A percentile compares a stretch with the other conserved stretches of the same genome.
phyloP scores from a whole-genome alignment of 2,888 invertebrate genomes.

The Eupithecia exiguata region DNA sequence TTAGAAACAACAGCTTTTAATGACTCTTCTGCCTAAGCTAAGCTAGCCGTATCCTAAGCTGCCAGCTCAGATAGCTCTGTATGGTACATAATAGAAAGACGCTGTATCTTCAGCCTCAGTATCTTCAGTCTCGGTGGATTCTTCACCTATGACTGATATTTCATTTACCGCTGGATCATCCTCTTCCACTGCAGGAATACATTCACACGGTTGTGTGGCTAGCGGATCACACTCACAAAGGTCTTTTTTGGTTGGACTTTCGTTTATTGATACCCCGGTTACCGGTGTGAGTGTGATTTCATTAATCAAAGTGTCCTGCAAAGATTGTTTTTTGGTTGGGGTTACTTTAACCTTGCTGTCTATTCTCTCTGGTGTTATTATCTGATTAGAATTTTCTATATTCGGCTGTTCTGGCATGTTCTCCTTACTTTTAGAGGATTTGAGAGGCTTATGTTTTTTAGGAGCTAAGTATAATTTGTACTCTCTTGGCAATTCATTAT shows the following conservation, averaged over 20 bases:
- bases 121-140: background rate
- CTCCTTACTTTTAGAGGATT: constrained; percentile 10
- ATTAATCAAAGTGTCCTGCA: constrained; percentile 47
- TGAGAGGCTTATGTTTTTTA: background rate
- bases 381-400: background rate
- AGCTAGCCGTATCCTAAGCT: background rate
- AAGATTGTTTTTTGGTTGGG: constrained; percentile 36
- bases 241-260: background rate
- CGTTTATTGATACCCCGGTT: background rate
- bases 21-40: background rate
- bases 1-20: background rate
- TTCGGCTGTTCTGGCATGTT: constrained; percentile 27
- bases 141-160: background rate
- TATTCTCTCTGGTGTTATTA: background rate
- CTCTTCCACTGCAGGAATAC: background rate
- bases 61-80: background rate
- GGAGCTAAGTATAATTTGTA: constrained; percentile 92
- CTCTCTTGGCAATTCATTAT: constrained; percentile 95
- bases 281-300: background rate
- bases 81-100: background rate
- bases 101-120: too few species aligned
- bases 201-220: background rate
- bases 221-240: background rate
- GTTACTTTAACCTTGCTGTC: background rate
- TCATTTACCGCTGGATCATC: background rate